A percentile compares a stretch with the other conserved stretches of the same genome.
Conservation (phyloP, 2,113 vertebrate genomes). For the Chloroceryle aenea region DNA sequence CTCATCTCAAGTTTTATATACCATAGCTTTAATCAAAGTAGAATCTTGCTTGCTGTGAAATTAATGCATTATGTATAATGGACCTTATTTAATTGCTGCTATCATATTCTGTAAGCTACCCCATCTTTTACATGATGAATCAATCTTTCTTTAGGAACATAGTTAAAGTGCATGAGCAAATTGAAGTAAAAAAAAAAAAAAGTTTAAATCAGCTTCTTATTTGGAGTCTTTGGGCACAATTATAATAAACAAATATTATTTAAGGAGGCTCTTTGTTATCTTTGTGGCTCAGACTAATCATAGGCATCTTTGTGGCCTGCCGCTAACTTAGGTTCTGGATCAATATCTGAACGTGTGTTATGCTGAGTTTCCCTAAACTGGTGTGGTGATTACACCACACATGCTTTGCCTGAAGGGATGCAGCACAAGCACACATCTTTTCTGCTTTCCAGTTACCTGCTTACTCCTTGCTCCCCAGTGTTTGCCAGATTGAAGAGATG, state of each 20-base stretch:
- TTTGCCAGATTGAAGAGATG: background rate
- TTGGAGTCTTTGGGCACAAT: background rate
- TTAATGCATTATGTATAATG: background rate
- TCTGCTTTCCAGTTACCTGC: background rate
- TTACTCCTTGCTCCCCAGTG: background rate
- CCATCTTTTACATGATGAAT: background rate
- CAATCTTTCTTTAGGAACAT: background rate
- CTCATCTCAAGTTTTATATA: background rate
- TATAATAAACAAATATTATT: background rate
- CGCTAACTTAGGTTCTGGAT: background rate
- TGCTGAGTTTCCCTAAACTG: background rate
- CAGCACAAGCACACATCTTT: background rate
- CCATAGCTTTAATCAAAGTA: background rate
- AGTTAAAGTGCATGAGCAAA: background rate
- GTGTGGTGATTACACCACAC: background rate
- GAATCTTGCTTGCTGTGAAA: background rate
- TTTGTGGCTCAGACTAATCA: background rate
- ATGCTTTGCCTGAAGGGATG: background rate
- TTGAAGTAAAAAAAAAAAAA: background rate
- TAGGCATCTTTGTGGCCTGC: background rate
- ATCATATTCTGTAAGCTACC: background rate
- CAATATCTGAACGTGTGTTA: background rate
- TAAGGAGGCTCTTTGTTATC: background rate
- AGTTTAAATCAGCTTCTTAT: background rate
- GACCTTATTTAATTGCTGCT: background rate